phyloP scores from a whole-genome alignment of 1,140 invertebrate genomes.

The Scaptomyza graminum region DNA sequence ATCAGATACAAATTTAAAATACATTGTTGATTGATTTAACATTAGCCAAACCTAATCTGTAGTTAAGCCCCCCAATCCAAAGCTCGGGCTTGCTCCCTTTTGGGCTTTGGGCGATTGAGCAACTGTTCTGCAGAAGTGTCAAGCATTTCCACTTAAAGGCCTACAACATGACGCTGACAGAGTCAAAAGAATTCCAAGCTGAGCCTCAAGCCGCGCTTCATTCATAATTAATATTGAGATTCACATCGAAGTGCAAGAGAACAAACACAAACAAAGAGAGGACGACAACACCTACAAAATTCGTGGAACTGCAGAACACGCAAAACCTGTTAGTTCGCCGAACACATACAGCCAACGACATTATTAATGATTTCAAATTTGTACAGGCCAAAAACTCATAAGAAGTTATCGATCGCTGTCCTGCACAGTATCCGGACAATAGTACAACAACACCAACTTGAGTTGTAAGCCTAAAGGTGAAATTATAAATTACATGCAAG shows the following conservation, averaged over 20 bases:
- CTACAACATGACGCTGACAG: conserved; percentile 2
- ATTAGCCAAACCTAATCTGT: too few relatives aligned
- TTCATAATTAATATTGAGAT: conserved; percentile 67
- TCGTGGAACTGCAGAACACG: conserved; percentile 59
- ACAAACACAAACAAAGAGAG: conserved; percentile 18
- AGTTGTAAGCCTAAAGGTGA: conserved; percentile 17
- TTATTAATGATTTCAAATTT: conserved; percentile 77
- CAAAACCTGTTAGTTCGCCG: conserved; percentile 53
- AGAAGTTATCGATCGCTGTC: conserved; percentile 58
- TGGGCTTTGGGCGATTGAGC: background rate
- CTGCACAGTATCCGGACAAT: conserved; percentile 14
- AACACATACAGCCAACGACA: conserved; percentile 27
- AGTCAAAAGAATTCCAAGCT: conserved; percentile 1
- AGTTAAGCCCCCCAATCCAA: too few relatives aligned
- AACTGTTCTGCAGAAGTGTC: conserved; percentile 49
- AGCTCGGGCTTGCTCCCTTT: too few relatives aligned
- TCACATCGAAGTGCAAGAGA: conserved; percentile 56
- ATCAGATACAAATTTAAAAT: too few relatives aligned
- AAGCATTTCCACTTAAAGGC: conserved; percentile 36
- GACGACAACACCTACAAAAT: conserved; percentile 61
- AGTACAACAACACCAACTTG: conserved; percentile 6
- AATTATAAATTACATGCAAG: conserved; percentile 46
- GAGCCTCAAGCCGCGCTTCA: conserved; percentile 53
- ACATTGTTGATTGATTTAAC: too few relatives aligned
- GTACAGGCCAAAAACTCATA: conserved; percentile 56